These are phyloP conservation scores for Actenoides hombroni DNA, from an alignment of 2,113 vertebrate species.

Conservation along the genomic window DNA sequence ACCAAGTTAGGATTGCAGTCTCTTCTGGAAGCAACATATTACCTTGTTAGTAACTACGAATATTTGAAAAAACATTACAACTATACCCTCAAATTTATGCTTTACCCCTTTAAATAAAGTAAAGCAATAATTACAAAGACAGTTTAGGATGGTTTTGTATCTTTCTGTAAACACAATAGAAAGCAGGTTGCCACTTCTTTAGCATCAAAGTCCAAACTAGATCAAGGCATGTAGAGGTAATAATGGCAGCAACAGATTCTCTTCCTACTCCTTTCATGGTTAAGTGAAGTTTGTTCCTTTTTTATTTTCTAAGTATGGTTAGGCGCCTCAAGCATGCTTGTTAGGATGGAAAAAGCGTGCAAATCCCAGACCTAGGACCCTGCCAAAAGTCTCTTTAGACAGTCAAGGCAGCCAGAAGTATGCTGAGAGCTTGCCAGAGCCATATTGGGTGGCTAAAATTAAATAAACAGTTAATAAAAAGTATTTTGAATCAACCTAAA, in stretches of 20 bases:
- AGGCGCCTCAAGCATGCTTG: constrained; percentile 61
- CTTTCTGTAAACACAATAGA: not conserved
- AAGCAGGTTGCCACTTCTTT: not conserved
- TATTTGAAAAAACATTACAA: not conserved
- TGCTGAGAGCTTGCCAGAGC: constrained; percentile 67
- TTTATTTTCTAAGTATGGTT: constrained; percentile 64
- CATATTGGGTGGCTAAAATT: constrained; percentile 72
- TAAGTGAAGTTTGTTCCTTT: constrained; percentile 67
- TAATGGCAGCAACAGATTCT: constrained; percentile 43
- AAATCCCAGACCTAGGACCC: constrained; percentile 63
- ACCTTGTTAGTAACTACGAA: not conserved
- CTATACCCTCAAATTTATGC: not conserved
- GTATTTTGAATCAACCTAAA: constrained; percentile 51
- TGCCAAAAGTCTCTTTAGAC: constrained; percentile 75
- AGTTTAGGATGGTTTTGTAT: not conserved
- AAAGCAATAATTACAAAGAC: not conserved
- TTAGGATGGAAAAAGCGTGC: constrained; percentile 70
- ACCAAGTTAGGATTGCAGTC: not conserved
- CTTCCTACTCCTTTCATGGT: constrained; percentile 59
- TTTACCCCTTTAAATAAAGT: not conserved
- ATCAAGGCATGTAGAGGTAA: constrained; percentile 43
- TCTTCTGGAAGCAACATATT: not conserved
- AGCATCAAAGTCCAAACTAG: constrained; percentile 47
- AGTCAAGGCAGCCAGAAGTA: constrained; percentile 65
- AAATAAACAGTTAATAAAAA: constrained; percentile 74